A percentile compares a stretch with the other conserved stretches of the same genome.
These are phyloP conservation scores for Platycheirus rosarum DNA, from an alignment of 2,888 invertebrate genomes.

Conservation along the genomic window DNA sequence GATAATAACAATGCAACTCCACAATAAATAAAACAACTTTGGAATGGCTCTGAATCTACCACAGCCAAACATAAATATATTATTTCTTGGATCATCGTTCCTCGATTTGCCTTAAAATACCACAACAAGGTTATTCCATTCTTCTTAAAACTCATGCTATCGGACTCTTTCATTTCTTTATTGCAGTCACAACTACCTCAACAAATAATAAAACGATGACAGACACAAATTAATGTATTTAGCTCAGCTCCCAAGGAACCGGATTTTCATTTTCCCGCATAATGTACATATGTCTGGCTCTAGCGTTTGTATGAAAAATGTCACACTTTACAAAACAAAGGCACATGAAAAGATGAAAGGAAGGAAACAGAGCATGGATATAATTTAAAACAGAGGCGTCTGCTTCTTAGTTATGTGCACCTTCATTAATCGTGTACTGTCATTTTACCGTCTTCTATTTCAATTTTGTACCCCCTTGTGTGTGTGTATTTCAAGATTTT, in stretches of 20 bases:
- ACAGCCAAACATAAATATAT: not conserved
- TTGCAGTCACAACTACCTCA: slow-evolving; percentile 30
- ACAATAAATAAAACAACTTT: no score
- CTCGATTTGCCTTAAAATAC: not conserved
- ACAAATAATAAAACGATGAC: slow-evolving; percentile 46
- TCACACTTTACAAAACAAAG: slow-evolving; percentile 21
- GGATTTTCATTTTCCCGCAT: slow-evolving; percentile 9
- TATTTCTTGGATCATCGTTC: not conserved
- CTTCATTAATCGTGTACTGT: slow-evolving; percentile 70
- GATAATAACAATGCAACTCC: no score
- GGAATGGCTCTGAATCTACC: not conserved
- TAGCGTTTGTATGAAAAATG: slow-evolving; percentile 51
- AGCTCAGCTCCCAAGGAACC: slow-evolving; percentile 38
- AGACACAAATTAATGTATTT: slow-evolving; percentile 54
- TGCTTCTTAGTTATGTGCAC: slow-evolving; percentile 21
- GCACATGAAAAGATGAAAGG: slow-evolving; percentile 9
- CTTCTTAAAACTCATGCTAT: not conserved
- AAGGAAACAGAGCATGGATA: slow-evolving; percentile 50
- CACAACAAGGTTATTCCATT: slow-evolving; percentile 1
- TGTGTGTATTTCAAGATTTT: slow-evolving; percentile 9
- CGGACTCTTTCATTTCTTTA: not conserved
- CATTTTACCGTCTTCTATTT: slow-evolving; percentile 73
- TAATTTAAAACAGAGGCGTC: slow-evolving; percentile 32
- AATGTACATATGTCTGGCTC: slow-evolving; percentile 43
- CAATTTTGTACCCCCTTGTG: slow-evolving; percentile 45